Conservation (phyloP, 1,140 invertebrate genomes). For the Rhysida immarginata region DNA sequence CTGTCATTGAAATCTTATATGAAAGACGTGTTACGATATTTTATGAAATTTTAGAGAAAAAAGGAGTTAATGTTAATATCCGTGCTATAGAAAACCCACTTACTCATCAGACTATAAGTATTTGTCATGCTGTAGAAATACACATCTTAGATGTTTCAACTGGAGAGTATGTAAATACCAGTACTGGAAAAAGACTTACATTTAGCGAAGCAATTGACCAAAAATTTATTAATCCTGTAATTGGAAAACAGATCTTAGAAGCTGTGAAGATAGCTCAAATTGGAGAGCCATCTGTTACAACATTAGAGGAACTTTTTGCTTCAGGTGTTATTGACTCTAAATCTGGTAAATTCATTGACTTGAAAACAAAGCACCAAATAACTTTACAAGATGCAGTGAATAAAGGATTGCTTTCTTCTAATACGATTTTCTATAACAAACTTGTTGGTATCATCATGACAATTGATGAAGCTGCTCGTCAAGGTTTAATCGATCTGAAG, state of each 20-base stretch:
- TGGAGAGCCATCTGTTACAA: neutral
- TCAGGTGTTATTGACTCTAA: neutral
- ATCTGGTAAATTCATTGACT: neutral
- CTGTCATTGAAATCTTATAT: neutral
- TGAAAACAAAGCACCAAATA: neutral
- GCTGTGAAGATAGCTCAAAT: neutral
- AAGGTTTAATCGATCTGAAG: slow-evolving; percentile 61
- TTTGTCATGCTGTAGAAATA: neutral
- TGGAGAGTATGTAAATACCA: slow-evolving; percentile 3
- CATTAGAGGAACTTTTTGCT: neutral
- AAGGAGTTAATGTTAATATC: neutral
- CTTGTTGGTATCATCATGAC: slow-evolving; percentile 52
- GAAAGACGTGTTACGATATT: neutral
- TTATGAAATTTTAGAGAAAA: neutral
- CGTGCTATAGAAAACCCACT: neutral
- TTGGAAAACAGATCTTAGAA: neutral
- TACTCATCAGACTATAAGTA: neutral
- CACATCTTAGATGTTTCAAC: neutral
- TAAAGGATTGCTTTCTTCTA: neutral
- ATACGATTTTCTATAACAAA: neutral
- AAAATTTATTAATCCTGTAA: neutral
- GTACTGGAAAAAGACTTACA: neutral
- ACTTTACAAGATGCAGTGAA: neutral
- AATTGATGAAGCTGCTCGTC: slow-evolving; percentile 66
- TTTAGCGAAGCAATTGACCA: neutral